A percentile compares a stretch with the other conserved stretches of the same genome.
These are phyloP conservation scores for Cylindroiulus punctatus DNA, from an alignment of 2,888 invertebrate genomes.

Conservation along the genomic window DNA sequence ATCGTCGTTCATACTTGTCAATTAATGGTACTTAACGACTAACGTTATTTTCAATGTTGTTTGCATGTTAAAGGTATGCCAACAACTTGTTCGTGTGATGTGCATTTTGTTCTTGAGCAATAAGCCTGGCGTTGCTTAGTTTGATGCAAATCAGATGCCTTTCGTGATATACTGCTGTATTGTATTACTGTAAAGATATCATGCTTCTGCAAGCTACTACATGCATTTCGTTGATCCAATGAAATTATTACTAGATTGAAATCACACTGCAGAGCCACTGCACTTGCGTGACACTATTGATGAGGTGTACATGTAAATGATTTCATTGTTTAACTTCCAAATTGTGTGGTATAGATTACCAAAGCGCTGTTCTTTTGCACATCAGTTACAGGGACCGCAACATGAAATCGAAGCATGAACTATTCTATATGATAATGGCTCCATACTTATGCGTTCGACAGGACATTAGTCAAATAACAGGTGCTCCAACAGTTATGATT, in stretches of 20 bases:
- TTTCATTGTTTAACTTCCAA: not conserved
- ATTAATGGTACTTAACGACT: no score
- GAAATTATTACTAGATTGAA: not conserved
- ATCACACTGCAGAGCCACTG: not conserved
- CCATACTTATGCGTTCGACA: constrained; percentile 11
- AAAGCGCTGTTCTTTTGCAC: not conserved
- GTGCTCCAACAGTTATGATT: constrained; percentile 1
- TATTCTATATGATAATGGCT: not conserved
- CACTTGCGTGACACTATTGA: not conserved
- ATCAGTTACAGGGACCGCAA: not conserved
- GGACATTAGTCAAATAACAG: constrained; percentile 18
- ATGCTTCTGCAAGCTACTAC: no score
- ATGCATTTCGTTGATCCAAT: no score
- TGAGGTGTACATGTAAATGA: not conserved
- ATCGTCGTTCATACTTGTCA: no score
- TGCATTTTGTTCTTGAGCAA: no score
- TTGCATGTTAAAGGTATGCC: no score
- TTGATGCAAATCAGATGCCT: no score
- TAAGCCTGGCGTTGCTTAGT: no score
- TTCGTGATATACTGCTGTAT: no score
- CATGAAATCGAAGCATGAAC: constrained; percentile 1
- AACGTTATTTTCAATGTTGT: no score
- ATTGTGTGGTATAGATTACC: not conserved
- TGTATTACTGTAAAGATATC: no score
- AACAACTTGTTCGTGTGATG: no score